Percentiles rank a stretch among this genome's conserved stretches.
phyloP scores from a whole-genome alignment of 2,888 invertebrate species.

The Macaria liturata region DNA sequence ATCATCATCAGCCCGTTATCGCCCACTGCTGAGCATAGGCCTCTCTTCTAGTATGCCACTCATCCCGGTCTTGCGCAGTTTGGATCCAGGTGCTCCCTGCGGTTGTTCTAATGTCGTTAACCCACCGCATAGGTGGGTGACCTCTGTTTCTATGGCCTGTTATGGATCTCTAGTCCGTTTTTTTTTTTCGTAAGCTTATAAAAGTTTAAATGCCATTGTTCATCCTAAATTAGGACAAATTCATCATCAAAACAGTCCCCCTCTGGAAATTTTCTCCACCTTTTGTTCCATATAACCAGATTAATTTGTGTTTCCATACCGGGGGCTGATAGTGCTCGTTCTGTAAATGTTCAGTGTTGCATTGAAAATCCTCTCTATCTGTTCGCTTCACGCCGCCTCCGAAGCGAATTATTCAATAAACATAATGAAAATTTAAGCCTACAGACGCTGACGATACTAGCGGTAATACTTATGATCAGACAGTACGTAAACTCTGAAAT shows the following conservation, averaged over 20 bases:
- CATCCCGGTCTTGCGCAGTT: too few relatives aligned
- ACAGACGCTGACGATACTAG: slow-evolving; percentile 65
- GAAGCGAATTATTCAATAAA: slow-evolving; percentile 81
- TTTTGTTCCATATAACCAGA: slow-evolving; percentile 26
- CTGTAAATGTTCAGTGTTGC: slow-evolving; percentile 76
- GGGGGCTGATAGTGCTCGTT: slow-evolving; percentile 49
- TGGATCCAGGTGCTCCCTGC: too few relatives aligned
- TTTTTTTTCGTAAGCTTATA: too few relatives aligned
- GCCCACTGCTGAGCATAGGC: too few relatives aligned
- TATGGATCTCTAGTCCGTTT: too few relatives aligned
- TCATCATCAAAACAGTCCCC: not conserved
- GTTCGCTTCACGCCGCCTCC: slow-evolving; percentile 64
- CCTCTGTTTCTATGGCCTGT: too few relatives aligned
- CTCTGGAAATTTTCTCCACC: slow-evolving; percentile 12
- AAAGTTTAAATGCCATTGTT: too few relatives aligned
- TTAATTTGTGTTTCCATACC: slow-evolving; percentile 33
- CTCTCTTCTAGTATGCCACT: too few relatives aligned
- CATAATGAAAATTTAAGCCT: slow-evolving; percentile 83
- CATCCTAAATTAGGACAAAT: not conserved
- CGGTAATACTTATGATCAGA: not conserved
- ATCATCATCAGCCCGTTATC: too few relatives aligned
- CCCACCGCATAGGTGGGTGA: too few relatives aligned
- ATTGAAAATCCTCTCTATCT: slow-evolving; percentile 79
- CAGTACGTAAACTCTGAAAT: too few relatives aligned
- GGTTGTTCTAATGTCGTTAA: too few relatives aligned